phyloP scores from a whole-genome alignment of 1,140 invertebrate genomes.

The Babylonia areolata region DNA sequence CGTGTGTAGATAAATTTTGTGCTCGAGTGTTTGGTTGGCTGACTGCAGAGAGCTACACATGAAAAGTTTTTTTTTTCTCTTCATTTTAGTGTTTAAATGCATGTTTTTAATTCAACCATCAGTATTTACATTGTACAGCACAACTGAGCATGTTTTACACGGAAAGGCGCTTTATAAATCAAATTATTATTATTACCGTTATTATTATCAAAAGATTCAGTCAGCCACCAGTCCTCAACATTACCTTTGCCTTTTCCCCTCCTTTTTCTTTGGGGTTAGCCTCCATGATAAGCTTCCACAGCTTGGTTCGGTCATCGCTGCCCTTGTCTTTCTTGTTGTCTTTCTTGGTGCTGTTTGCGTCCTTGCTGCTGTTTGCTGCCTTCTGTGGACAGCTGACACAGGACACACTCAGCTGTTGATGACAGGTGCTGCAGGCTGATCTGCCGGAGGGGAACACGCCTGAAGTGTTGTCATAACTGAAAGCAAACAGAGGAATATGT shows the following conservation, averaged over 20 bases:
- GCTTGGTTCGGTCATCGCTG: background rate
- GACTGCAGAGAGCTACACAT: no score
- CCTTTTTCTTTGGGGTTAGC: background rate
- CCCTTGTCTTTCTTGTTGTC: background rate
- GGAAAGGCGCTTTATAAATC: no score
- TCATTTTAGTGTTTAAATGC: no score
- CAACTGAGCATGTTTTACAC: no score
- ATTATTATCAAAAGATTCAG: no score
- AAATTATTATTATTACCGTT: no score
- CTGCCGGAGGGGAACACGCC: background rate
- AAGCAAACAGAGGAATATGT: background rate
- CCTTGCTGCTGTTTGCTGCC: background rate
- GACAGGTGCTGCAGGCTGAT: background rate
- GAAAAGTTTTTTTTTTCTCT: no score
- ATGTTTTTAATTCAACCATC: no score
- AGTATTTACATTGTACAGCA: no score
- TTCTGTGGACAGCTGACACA: background rate
- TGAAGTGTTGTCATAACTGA: conserved; percentile 17
- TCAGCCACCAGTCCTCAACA: background rate
- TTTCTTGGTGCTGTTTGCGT: background rate
- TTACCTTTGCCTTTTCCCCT: background rate
- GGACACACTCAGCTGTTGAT: conserved; percentile 3
- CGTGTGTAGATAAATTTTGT: no score
- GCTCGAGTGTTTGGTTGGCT: no score
- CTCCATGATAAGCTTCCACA: conserved; percentile 7